A percentile compares a stretch with the other conserved stretches of the same genome.
Evolutionary conservation across 2,113 vertebrate genomes (phyloP).

Genomic region (Perca flavescens): DNA sequence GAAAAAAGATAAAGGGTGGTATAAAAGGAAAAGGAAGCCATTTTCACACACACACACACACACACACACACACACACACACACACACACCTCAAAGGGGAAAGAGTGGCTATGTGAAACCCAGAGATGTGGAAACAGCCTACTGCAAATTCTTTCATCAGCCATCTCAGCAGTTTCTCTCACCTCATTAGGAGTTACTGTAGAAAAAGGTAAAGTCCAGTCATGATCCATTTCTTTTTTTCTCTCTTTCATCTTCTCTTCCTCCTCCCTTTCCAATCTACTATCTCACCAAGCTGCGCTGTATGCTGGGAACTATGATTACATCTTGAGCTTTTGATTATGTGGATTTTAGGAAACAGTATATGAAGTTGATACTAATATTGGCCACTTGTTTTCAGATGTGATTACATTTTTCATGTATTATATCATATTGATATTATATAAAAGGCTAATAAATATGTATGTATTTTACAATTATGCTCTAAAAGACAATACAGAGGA

Average conservation of each 20-base stretch:
- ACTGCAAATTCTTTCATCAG: conserved; percentile 41
- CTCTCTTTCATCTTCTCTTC: conserved; percentile 43
- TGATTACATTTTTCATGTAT: not conserved
- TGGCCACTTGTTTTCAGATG: not conserved
- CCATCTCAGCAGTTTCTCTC: conserved; percentile 54
- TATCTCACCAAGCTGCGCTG: not conserved
- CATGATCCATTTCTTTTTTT: conserved; percentile 14
- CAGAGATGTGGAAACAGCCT: conserved; percentile 46
- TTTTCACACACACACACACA: not conserved
- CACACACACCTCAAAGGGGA: conserved; percentile 22
- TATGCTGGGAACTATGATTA: not conserved
- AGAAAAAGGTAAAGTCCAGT: conserved; percentile 51
- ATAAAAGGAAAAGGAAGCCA: not conserved
- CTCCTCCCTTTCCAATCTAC: not conserved
- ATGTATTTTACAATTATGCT: not conserved
- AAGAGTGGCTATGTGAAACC: conserved; percentile 51
- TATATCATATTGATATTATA: not conserved
- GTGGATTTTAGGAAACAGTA: not conserved
- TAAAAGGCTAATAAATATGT: not conserved
- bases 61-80: not conserved
- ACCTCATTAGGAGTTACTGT: conserved; percentile 53
- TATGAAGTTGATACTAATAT: not conserved
- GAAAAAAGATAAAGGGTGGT: conserved; percentile 3
- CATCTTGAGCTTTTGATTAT: not conserved
- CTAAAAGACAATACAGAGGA: not conserved